Percentiles rank a stretch among this genome's conserved stretches.
phyloP scores from a whole-genome alignment of 2,888 invertebrate genomes.

The Morpho helenor region DNA sequence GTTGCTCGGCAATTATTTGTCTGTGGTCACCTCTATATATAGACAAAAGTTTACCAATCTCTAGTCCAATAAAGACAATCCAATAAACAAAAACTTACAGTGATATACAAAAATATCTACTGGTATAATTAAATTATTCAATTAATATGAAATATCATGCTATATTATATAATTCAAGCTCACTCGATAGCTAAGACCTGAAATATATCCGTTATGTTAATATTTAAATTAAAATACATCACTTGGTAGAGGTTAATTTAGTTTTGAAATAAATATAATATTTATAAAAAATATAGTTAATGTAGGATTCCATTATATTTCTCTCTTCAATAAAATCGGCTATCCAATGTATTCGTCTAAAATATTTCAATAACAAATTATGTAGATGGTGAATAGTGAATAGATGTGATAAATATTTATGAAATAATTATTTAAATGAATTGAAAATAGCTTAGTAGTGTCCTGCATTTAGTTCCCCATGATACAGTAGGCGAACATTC shows the following conservation, averaged over 20 bases:
- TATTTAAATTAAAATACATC: slow-evolving; percentile 7
- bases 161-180: slow-evolving; percentile 29
- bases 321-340: slow-evolving; percentile 1
- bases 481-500: slow-evolving; percentile 46
- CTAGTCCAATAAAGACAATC: slow-evolving; percentile 68
- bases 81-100: slow-evolving; percentile 35
- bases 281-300: neutral
- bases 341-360: slow-evolving; percentile 6
- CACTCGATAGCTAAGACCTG: slow-evolving; percentile 6
- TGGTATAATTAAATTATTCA: slow-evolving; percentile 34
- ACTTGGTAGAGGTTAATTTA: neutral
- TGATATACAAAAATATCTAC: slow-evolving; percentile 32
- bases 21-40: slow-evolving; percentile 45
- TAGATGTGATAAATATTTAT: slow-evolving; percentile 25
- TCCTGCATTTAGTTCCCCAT: slow-evolving; percentile 63
- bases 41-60: slow-evolving; percentile 64
- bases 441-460: slow-evolving; percentile 49
- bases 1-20: slow-evolving; percentile 33
- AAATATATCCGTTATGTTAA: slow-evolving; percentile 6
- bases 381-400: slow-evolving; percentile 16
- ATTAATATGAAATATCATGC: slow-evolving; percentile 32
- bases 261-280: slow-evolving; percentile 4
- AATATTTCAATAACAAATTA: slow-evolving; percentile 20
- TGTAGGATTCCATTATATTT: neutral
- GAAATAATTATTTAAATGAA: slow-evolving; percentile 51